Percentiles rank a stretch among this genome's conserved stretches.
These are phyloP conservation scores for Platysternon megacephalum DNA, from an alignment of 2,113 vertebrate genomes.

Conservation along the genomic window DNA sequence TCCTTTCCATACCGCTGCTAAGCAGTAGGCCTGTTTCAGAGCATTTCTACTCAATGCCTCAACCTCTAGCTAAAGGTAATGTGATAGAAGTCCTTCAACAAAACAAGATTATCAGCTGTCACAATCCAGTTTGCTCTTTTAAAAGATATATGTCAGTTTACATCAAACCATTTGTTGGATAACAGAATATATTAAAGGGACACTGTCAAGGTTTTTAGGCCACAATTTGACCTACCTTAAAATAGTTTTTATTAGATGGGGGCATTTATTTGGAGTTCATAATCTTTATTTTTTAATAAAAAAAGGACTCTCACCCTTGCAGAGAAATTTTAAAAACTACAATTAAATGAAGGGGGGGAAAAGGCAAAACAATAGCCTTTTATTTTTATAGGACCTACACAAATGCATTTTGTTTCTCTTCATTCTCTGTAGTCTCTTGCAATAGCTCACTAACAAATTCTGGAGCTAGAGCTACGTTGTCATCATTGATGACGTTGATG, in stretches of 20 bases:
- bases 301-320: neutral
- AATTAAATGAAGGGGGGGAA: neutral
- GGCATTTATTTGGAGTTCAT: neutral
- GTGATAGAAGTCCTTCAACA: neutral
- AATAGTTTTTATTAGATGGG: neutral
- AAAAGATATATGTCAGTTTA: constrained; percentile 6
- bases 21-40: neutral
- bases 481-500: constrained; percentile 25
- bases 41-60: neutral
- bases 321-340: neutral
- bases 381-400: neutral
- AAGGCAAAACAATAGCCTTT: neutral
- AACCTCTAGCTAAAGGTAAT: neutral
- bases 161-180: constrained; percentile 37
- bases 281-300: neutral
- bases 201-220: neutral
- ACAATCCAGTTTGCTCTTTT: neutral
- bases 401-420: neutral
- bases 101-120: constrained; percentile 34
- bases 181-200: constrained; percentile 36
- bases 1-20: neutral
- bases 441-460: constrained; percentile 11
- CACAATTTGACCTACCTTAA: neutral
- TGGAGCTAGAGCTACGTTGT: constrained; percentile 62
- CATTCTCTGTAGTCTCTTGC: neutral